Base-by-base conservation (phyloP, 2,113 vertebrate species). In the Paradoxurus hermaphroditus region DNA sequence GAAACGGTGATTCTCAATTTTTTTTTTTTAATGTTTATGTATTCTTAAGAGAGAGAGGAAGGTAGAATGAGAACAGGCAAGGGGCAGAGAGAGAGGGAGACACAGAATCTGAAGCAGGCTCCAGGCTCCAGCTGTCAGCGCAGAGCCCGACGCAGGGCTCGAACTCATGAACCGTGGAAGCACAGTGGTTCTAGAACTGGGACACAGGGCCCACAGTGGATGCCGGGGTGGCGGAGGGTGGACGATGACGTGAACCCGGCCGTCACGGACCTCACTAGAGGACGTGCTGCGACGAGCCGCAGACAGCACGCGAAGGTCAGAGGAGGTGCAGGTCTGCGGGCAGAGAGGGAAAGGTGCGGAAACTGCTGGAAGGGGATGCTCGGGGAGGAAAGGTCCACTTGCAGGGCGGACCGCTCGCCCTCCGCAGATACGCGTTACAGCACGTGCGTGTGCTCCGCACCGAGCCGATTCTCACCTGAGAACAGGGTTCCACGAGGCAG, bases 191-290 rank as follows among this genome's bases (percentile, higher is more conserved):
- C 19, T 8, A 23, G 19, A 27, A 16, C 8, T 7, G 6, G 34
- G 15, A 39, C 36, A 46, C 1, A 75, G 27, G 68, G 46, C 1
- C 23, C 79, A 63, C 15, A 86, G 85, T 18, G 41, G 39, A 51
- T 0, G 15, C 14, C 19, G 56, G 0, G 7, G 31, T n/a, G 5
- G 62, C 4, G 4, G 16, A 16, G 51, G 51, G 51, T 18, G 51
- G 70, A 23, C 39, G 31, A 16, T 27, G 36, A 15, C 34, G 15
- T 36, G 11, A 87, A 13, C 39, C 51, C 9, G 5, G 34, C 25
- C 21, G 27, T 11, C 70, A 31, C 34, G 41, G 29, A 63, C 34
- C 46, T 88, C 53, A 36, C 31, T n/a, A 25, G 36, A 34, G 19
- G 29, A 18, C 0, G 4, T 53, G 41, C 12, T 63, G 27, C 0